Evolutionary conservation across 2,797 vertebrate species (phyloP).

Genomic region (Oophaga sylvatica): DNA sequence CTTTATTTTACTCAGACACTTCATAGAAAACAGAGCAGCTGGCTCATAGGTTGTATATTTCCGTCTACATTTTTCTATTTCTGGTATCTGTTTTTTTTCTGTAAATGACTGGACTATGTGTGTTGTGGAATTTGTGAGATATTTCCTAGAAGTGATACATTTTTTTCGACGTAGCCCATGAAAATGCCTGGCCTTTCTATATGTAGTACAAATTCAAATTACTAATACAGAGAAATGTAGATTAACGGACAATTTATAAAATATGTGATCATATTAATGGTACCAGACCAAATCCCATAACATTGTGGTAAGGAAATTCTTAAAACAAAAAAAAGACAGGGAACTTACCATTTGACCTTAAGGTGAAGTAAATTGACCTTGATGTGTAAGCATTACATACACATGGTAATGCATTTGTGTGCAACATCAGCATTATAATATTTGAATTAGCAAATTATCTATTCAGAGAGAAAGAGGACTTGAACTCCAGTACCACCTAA

Average conservation of each 20-base stretch:
- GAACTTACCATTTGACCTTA: too few species aligned
- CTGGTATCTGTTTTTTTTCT: constrained; percentile 2
- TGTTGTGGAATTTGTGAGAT: not conserved
- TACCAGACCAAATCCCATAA: not conserved
- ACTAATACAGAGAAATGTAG: not conserved
- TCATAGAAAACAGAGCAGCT: not conserved
- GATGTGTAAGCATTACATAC: not conserved
- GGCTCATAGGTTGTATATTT: not conserved
- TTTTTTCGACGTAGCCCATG: not conserved
- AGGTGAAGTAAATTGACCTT: not conserved
- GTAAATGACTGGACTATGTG: not conserved
- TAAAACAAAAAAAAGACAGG: not conserved
- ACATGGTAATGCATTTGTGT: not conserved
- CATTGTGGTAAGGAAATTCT: not conserved
- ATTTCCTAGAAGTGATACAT: not conserved
- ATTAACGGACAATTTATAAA: not conserved
- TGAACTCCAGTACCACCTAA: too few species aligned
- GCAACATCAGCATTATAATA: not conserved
- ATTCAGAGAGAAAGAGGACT: too few species aligned
- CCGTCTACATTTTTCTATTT: not conserved
- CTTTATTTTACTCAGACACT: not conserved
- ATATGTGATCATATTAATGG: not conserved
- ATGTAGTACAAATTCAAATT: not conserved
- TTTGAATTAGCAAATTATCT: not conserved
- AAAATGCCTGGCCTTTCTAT: not conserved